Conservation (phyloP, 2,113 vertebrate genomes). For the Heteronetta atricapilla region DNA sequence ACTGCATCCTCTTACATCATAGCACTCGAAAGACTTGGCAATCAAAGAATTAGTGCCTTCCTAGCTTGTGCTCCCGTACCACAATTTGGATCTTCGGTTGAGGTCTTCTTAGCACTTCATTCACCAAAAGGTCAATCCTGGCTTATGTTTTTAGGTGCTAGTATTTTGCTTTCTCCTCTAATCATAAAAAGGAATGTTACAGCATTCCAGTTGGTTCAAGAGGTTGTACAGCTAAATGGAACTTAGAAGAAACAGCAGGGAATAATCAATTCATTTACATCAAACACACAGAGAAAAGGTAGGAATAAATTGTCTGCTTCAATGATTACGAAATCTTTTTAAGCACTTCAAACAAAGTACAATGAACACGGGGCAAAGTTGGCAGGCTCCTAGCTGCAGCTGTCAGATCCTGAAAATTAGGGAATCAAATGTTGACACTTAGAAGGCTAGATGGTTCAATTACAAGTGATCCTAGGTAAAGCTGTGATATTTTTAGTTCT, state of each 20-base stretch:
- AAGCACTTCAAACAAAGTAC: constrained; percentile 67
- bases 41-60: constrained; percentile 3
- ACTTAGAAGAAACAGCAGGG: constrained; percentile 41
- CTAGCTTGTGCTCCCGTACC: not conserved
- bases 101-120: constrained; percentile 19
- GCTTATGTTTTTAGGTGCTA: constrained; percentile 11
- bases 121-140: constrained; percentile 44
- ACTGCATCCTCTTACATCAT: not conserved
- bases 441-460: constrained; percentile 73
- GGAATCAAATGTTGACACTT: constrained; percentile 77
- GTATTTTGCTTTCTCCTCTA: not conserved
- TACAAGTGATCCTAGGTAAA: constrained; percentile 75
- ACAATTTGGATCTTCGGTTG: not conserved
- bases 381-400: constrained; percentile 73
- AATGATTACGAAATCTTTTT: constrained; percentile 57
- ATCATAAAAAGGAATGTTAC: not conserved
- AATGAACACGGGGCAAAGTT: constrained; percentile 63
- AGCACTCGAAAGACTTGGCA: not conserved
- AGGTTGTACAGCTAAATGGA: constrained; percentile 16
- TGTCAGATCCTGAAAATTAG: constrained; percentile 74
- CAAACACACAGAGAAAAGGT: constrained; percentile 4
- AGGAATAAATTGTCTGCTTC: constrained; percentile 47
- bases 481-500: constrained; percentile 77
- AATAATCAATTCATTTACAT: constrained; percentile 25
- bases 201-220: constrained; percentile 17